Percentiles rank a stretch among this genome's conserved stretches.
Conservation (phyloP, 2,888 invertebrate genomes). For the Caenorhabditis sp. region DNA sequence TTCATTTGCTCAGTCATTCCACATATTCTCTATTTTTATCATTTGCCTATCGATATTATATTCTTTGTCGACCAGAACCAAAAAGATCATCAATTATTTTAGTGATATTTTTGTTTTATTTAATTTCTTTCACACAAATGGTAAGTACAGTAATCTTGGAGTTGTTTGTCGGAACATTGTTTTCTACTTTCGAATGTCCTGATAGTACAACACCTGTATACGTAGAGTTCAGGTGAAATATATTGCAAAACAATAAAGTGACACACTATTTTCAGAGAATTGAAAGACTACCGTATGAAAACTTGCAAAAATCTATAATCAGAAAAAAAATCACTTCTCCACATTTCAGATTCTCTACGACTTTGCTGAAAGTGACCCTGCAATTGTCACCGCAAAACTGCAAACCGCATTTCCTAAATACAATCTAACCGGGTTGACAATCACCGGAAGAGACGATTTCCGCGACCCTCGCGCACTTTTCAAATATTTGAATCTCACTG, state of each 20-base stretch:
- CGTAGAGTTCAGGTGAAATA: no score
- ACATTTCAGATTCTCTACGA: constrained; percentile 18
- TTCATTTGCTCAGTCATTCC: constrained; percentile 24
- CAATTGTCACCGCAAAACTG: constrained; percentile 7
- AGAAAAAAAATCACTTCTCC: not conserved
- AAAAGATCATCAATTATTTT: constrained; percentile 11
- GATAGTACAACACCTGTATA: no score
- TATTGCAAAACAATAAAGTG: no score
- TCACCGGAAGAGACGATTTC: constrained; percentile 23
- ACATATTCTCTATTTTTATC: constrained; percentile 31
- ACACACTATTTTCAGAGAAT: no score
- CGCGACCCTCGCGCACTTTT: constrained; percentile 18
- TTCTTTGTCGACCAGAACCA: constrained; percentile 20
- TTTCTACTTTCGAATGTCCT: no score
- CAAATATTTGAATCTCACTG: constrained; percentile 27
- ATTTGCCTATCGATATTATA: constrained; percentile 36
- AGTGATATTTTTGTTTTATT: constrained; percentile 8
- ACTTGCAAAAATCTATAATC: no score
- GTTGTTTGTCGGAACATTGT: no score
- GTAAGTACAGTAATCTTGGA: not conserved
- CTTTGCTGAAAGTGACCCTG: constrained; percentile 16
- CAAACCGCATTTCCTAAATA: constrained; percentile 15
- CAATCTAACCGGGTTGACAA: constrained; percentile 14
- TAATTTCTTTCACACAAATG: constrained; percentile 17
- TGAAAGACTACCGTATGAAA: no score